Percentiles rank a stretch among this genome's conserved stretches.
Conservation (phyloP, 2,888 invertebrate species). For the Eulithis prunata region DNA sequence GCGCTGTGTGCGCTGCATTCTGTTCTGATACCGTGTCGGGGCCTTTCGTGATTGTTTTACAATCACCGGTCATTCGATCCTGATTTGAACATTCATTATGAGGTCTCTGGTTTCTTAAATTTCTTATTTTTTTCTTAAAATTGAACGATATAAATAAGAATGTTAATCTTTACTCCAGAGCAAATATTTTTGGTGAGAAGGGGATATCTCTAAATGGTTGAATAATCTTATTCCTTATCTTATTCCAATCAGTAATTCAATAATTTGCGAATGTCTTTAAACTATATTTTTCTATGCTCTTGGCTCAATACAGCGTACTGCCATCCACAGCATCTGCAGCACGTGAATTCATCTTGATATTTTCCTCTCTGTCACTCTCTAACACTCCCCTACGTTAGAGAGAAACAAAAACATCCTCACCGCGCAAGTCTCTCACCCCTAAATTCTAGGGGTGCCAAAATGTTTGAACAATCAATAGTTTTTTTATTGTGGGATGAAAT, state of each 20-base stretch:
- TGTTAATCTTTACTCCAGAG: no score
- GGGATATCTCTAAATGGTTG: no score
- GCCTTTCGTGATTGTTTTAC: constrained; percentile 43
- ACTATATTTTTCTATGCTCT: constrained; percentile 13
- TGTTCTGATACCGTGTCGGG: constrained; percentile 35
- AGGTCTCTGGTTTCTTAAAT: no score
- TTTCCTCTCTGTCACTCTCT: constrained; percentile 55
- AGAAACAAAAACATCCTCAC: constrained; percentile 57
- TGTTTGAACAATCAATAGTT: constrained; percentile 72
- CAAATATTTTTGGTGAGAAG: no score
- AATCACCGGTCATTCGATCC: constrained; percentile 32
- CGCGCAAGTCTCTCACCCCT: constrained; percentile 70
- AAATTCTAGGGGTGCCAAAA: constrained; percentile 50
- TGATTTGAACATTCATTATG: constrained; percentile 19
- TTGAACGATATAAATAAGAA: no score
- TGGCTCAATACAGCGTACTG: constrained; percentile 51
- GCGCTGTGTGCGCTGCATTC: constrained; percentile 35
- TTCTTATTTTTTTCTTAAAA: no score
- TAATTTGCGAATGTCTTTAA: no score
- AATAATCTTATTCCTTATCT: no score
- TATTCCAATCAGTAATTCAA: no score
- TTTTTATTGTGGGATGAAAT: constrained; percentile 50
- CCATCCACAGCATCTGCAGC: constrained; percentile 72
- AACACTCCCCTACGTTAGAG: constrained; percentile 44
- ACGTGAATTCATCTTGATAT: constrained; percentile 67